Evolutionary conservation across 2,113 vertebrate species (phyloP), one percentile per base, ranked within the genome.

Genomic region (Rhinichthys klamathensis): DNA sequence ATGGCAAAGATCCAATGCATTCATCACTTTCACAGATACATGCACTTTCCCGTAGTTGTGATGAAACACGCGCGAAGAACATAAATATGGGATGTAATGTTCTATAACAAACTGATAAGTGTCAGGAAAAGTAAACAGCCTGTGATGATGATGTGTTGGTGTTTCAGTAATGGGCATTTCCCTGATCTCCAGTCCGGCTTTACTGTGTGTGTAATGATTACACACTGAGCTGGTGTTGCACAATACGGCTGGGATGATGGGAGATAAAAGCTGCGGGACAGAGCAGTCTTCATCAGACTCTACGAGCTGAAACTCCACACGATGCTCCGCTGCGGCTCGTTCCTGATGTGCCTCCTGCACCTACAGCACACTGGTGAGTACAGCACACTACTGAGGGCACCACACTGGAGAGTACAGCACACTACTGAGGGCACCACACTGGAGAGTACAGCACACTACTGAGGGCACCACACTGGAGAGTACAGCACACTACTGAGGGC

Each of bases 131-230:
- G 27, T 41, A 79, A 41, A 54, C 49, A 79, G 21, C 15, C 51
- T 6, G 0, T 58, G 54, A 12, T 6, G 54, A 12, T 6, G 54
- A 56, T 23, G 51, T 58, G 3, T 1, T 21, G n/a, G 35, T 3
- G n/a, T 80, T 67, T 80, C 60, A 49, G 61, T 49, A 67, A 49
- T 10, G 61, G 80, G 80, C 80, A 69, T 81, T 81, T 49, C 76
- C 76, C 32, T 41, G 76, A 79, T 78, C 60, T 27, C 6, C 23
- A 67, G n/a, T 27, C 2, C 13, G 13, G 13, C 54, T 38, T 10
- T 6, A 30, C 63, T 32, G 63, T 16, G 9, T 70, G 35, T 67
- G 46, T 80, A 46, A 27, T 80, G 60, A 80, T 65, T 80, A 63
- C 77, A 79, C 38, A 7, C 9, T 44, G 21, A 49, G 23, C 11